These are phyloP conservation scores for Malurus alboscapulatus DNA, from an alignment of 2,113 vertebrate genomes.

Conservation along the genomic window DNA sequence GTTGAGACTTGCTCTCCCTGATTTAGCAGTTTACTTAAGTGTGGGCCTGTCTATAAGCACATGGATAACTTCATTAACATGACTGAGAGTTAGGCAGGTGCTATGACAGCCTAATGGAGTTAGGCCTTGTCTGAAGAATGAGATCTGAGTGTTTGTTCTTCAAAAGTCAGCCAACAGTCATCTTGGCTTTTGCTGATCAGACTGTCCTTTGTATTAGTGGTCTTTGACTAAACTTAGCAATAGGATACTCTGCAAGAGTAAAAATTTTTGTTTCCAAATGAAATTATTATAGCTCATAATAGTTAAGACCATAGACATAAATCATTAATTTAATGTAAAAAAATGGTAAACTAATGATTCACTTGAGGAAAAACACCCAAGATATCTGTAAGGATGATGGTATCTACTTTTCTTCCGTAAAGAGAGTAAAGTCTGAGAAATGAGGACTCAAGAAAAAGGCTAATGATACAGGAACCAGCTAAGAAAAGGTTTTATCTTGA, in stretches of 20 bases:
- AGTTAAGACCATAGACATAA: background rate
- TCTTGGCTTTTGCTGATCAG: background rate
- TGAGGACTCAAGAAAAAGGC: background rate
- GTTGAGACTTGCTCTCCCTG: constrained; percentile 12
- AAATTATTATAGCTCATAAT: background rate
- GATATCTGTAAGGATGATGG: background rate
- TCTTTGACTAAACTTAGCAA: background rate
- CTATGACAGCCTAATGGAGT: constrained; percentile 43
- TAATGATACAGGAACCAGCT: background rate
- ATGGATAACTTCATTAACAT: constrained; percentile 56
- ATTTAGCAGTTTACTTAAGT: constrained; percentile 58
- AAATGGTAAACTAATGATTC: background rate
- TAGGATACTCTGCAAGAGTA: background rate
- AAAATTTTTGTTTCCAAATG: background rate
- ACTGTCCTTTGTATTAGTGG: background rate
- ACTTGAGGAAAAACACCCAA: background rate
- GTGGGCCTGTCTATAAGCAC: constrained; percentile 15
- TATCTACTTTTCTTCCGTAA: background rate
- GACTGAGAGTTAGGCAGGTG: constrained; percentile 37
- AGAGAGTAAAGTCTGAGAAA: background rate
- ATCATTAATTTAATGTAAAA: background rate
- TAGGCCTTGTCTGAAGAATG: constrained; percentile 11
- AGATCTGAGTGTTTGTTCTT: constrained; percentile 12
- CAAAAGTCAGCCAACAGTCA: constrained; percentile 29
- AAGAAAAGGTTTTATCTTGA: background rate